phyloP scores from a whole-genome alignment of 2,888 invertebrate species.

The Synergus laeviventris region DNA sequence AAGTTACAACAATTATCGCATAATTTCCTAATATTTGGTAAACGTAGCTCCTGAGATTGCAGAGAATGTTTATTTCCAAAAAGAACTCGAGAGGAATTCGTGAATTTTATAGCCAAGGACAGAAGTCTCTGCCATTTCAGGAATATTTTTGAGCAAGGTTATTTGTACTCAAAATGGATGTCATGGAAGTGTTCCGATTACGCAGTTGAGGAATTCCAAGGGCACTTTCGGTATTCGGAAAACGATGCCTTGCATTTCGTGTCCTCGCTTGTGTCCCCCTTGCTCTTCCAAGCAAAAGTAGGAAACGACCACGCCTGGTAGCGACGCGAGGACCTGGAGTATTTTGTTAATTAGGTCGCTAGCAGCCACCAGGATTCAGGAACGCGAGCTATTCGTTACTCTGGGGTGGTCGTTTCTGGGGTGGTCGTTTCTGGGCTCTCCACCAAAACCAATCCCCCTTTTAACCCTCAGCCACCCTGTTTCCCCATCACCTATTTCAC shows the following conservation, averaged over 20 bases:
- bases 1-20: neutral
- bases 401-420: slow-evolving; percentile 56
- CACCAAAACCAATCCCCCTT: neutral
- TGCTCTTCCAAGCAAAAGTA: slow-evolving; percentile 46
- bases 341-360: slow-evolving; percentile 73
- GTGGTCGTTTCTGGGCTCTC: slow-evolving; percentile 53
- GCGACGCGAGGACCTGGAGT: slow-evolving; percentile 45
- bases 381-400: slow-evolving; percentile 70
- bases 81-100: neutral
- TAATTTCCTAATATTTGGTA: neutral
- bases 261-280: slow-evolving; percentile 41
- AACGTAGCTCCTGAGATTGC: neutral
- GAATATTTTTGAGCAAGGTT: slow-evolving; percentile 30
- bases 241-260: slow-evolving; percentile 63
- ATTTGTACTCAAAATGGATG: slow-evolving; percentile 28
- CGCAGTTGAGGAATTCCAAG: slow-evolving; percentile 59
- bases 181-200: slow-evolving; percentile 41
- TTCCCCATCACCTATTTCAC: neutral
- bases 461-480: neutral
- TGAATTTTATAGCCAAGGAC: slow-evolving; percentile 25
- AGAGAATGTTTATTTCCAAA: neutral
- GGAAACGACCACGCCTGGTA: slow-evolving; percentile 39
- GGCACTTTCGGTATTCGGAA: slow-evolving; percentile 66
- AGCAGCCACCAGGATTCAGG: slow-evolving; percentile 67
- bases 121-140: neutral